Base-by-base conservation (phyloP, 2,797 vertebrate species). In the Oophaga sylvatica region DNA sequence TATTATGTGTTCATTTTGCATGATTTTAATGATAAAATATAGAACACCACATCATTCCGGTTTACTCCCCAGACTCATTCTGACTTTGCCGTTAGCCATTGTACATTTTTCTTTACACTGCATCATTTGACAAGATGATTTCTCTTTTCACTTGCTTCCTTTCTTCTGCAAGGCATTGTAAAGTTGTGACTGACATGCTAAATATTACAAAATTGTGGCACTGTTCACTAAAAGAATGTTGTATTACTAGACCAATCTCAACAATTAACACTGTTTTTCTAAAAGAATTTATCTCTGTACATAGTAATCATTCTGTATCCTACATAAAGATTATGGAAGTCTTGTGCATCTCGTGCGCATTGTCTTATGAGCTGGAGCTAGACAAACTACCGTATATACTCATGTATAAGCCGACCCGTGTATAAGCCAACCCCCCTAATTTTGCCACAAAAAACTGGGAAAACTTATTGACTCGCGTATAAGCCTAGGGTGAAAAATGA, bases 121-220 rank as follows among this genome's bases (percentile, higher is more conserved):
- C 79, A 71, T 89, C 79, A 89, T 85, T 89, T 89, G 83, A 89
- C 82, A 86, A 82, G 83, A 89, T 86, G 87, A 88, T 85, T 89
- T 81, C 67, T 88, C 83, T 85, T 70, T 85, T 85, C 70, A 70
- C 71, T 78, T 86, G 70, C 87, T 73, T 81, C 48, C 53, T 89
- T 81, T 82, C 70, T 85, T 86, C 83, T 80, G 81, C 48, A 68
- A 84, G 77, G 77, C 57, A 85, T 76, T 75, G 81, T 60, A 41
- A 80, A 88, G 70, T 59, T 89, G 70, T 89, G 83, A 81, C 15
- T 81, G 87, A 81, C 87, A 89, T 84, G 79, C 79, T 85, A 88
- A 88, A 41, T 85, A 77, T 85, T 68, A 85, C n/a, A 85, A 71
- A 75, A 81, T 81, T 76, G 9, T 76, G 7, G 29, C 57, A 76